phyloP scores from a whole-genome alignment of 2,113 vertebrate genomes.

The Nyctereutes procyonoides region DNA sequence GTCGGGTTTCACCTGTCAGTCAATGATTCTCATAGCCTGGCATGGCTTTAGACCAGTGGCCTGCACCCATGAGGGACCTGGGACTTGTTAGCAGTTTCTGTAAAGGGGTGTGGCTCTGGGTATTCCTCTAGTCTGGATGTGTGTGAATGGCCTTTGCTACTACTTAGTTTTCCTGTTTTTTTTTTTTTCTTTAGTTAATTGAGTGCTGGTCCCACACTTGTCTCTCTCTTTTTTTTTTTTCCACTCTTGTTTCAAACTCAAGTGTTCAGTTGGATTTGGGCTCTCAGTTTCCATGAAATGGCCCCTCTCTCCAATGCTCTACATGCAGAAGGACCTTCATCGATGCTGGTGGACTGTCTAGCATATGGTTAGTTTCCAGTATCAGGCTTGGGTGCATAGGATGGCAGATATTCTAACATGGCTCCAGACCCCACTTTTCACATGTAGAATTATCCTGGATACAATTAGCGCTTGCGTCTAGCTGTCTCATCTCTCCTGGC shows the following conservation, averaged over 20 bases:
- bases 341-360: neutral
- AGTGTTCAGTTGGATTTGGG: neutral
- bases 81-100: neutral
- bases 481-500: neutral
- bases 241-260: neutral
- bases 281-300: neutral
- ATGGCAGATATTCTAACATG: neutral
- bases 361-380: neutral
- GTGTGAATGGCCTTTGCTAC: neutral
- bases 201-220: neutral
- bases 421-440: neutral
- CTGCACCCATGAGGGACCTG: neutral
- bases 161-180: neutral
- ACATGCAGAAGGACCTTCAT: neutral
- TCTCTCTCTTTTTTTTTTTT: neutral
- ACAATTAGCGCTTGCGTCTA: neutral
- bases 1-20: neutral
- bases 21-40: neutral
- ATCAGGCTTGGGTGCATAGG: neutral
- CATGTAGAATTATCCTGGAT: neutral
- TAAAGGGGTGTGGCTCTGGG: neutral
- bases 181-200: neutral
- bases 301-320: neutral
- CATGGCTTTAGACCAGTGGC: accelerated
- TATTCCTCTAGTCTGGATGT: neutral